phyloP scores from a whole-genome alignment of 2,113 vertebrate species.

The Pyrgilauda ruficollis region DNA sequence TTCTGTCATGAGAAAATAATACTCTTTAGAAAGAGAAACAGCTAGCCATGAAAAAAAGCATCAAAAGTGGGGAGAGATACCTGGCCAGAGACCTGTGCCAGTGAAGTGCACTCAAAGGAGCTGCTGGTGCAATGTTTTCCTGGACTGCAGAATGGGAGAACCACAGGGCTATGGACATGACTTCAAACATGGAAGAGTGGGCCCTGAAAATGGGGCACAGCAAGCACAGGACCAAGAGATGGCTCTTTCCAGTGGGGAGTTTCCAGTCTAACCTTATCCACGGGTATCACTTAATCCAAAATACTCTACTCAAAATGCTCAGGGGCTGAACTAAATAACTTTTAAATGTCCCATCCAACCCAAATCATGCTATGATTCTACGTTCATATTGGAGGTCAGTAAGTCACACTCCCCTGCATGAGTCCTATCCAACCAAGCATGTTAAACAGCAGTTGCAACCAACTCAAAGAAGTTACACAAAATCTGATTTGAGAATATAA shows the following conservation, averaged over 20 bases:
- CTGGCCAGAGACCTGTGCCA: background rate
- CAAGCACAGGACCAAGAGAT: background rate
- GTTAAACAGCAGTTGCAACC: background rate
- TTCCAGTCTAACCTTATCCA: background rate
- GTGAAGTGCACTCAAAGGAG: background rate
- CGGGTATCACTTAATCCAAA: background rate
- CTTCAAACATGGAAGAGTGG: background rate
- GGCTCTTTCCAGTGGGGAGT: background rate
- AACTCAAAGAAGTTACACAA: background rate
- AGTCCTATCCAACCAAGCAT: background rate
- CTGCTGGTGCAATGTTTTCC: background rate
- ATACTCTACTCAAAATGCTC: background rate
- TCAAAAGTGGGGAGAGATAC: background rate
- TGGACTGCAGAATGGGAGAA: background rate
- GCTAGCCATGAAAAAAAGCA: background rate
- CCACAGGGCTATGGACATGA: background rate
- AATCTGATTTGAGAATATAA: background rate
- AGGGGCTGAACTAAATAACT: background rate
- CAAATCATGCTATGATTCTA: background rate
- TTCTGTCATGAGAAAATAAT: background rate
- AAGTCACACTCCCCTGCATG: fast-evolving
- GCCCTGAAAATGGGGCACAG: background rate
- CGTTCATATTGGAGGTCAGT: background rate
- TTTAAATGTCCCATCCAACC: background rate
- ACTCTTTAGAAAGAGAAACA: background rate